Evolutionary conservation across 92 coral and sea anemone species (phyloP), one percentile per base, ranked within the genome.

Genomic region (Hydrozoanthus gracilis): DNA sequence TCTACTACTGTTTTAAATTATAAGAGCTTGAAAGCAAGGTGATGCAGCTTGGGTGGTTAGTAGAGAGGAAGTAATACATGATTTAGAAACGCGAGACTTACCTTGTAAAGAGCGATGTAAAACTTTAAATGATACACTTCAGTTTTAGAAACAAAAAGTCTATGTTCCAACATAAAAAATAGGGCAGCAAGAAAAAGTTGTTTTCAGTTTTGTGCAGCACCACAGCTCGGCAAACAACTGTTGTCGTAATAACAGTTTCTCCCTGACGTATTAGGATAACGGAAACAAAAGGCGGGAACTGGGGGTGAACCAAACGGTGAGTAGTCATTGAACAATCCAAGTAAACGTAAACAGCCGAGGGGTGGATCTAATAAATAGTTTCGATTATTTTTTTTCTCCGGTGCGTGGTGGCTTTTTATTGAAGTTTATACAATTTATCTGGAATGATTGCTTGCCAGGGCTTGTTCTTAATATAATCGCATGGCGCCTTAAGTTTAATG

Each of bases 271-370:
- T 18, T 20, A 44, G 48, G 74, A 58, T n/a, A 65, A 47, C 60
- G 12, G 48, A 78, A 65, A 80, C 85, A 80, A 80, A 80, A 66
- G 85, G 11, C 73, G 51, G 73, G 85, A 64, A 80, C 85, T 80
- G 85, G 73, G 69, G 74, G 64, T 16, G 64, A 80, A 64, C 49
- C 65, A n/a, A 65, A 48, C 56, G 54, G 73, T 65, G 15, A 49
- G 39, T 27, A 27, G 27, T 15, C 85, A 47, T 50, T 67, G 73
- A 80, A 80, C 85, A 48, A 80, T 80, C 85, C 10, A 48, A 62
- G 49, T 15, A 80, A 80, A 60, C 74, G 73, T 80, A 80, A 80
- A 80, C 85, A 80, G 85, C 85, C 85, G 73, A 80, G 75, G 85
- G 85, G 85, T 80, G 73, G 74, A 80, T 80, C 84, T n/a, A n/a